A percentile compares a stretch with the other conserved stretches of the same genome.
Conservation (phyloP, 2,888 invertebrate genomes). For the Ypsolopha sequella region DNA sequence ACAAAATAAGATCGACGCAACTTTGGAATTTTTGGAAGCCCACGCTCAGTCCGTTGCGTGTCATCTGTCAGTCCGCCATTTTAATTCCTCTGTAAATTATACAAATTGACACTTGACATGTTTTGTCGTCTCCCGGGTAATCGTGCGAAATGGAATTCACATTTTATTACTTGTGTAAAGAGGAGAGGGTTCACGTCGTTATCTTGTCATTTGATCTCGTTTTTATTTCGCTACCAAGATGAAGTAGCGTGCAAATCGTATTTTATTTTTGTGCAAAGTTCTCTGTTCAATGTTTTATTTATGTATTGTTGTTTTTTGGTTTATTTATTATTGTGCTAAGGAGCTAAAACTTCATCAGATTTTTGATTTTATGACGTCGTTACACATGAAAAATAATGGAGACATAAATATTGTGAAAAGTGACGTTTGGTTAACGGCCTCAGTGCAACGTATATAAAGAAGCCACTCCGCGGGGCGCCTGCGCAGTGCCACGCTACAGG, state of each 20-base stretch:
- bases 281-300: slow-evolving; percentile 6
- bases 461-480: slow-evolving; percentile 33
- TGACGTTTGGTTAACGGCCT: slow-evolving; percentile 62
- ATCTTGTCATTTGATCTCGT: slow-evolving; percentile 19
- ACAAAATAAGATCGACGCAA: background rate
- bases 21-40: too few relatives aligned
- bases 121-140: slow-evolving; percentile 62
- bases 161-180: slow-evolving; percentile 43
- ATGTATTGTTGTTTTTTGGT: slow-evolving; percentile 4
- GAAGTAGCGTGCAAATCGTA: slow-evolving; percentile 1
- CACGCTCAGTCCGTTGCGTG: slow-evolving; percentile 24
- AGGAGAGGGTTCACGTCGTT: slow-evolving; percentile 24
- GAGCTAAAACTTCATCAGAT: slow-evolving; percentile 21
- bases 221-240: slow-evolving; percentile 12
- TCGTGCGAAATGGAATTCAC: slow-evolving; percentile 47
- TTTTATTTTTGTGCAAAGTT: slow-evolving; percentile 1
- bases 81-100: slow-evolving; percentile 58
- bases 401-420: slow-evolving; percentile 63
- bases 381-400: slow-evolving; percentile 58
- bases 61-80: slow-evolving; percentile 57
- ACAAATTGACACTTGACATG: slow-evolving; percentile 64
- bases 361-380: slow-evolving; percentile 49
- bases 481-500: slow-evolving; percentile 28
- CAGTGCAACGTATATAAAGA: slow-evolving; percentile 31
- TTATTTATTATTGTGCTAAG: too few relatives aligned